Evolutionary conservation across 2,113 vertebrate genomes (phyloP), one percentile per base, ranked within the genome.

Genomic region (Jaculus jaculus): DNA sequence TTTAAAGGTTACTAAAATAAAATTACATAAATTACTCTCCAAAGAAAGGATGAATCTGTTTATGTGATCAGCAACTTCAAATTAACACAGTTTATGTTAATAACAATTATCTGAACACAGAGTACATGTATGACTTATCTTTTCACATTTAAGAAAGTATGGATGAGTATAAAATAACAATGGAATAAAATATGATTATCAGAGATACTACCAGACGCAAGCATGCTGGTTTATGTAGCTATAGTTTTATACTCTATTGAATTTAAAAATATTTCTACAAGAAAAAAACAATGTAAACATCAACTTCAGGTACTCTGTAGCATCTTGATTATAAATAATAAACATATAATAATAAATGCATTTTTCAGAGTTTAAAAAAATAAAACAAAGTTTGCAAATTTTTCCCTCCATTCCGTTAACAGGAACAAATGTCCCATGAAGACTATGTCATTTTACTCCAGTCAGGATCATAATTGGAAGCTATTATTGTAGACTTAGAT

Each of bases 61-160:
- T 58, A 87, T 17, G 84, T 24, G 11, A 85, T 42, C 54, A 74
- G 21, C 37, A 94, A 65, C 37, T 84, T 34, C 66, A 91, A 89
- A 95, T 69, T 61, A 68, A 20, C 26, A 93, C 9, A 73, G 32
- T 78, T 93, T 84, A 82, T 79, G 82, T 69, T 89, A 84, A 79
- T 82, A 81, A 92, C 51, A 4, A 18, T 80, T 87, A 71, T 78
- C 34, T 87, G 68, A 73, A 93, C 63, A 7, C 63, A 68, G 15
- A 77, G 51, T 71, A 51, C 58, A 28, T 37, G 2, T 1, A 65
- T 20, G n/a, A 63, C 28, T 58, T 68, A 68, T 47, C n/a, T 81
- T 60, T 80, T 84, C 21, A 90, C n/a, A 66, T 17, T 74, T 65
- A 63, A 89, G 74, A 92, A 92, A 54, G 16, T 16, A 78, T 20